Percentiles rank a stretch among this genome's conserved stretches.
phyloP scores from a whole-genome alignment of 2,888 invertebrate species.

The Scaptomyza polygonia region DNA sequence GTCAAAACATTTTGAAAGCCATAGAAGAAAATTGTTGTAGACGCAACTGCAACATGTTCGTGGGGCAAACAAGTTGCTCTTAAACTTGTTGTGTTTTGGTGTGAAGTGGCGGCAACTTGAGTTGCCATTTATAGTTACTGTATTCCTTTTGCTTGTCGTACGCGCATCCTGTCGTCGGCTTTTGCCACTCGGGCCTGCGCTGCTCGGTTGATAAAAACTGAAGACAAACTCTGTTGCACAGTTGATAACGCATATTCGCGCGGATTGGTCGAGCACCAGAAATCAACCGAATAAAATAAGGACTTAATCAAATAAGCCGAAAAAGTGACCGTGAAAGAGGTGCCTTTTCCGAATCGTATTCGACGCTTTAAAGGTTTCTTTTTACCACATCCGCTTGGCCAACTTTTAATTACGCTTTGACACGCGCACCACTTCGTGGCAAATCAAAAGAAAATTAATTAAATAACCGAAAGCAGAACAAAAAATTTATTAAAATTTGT shows the following conservation, averaged over 20 bases:
- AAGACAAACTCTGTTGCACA: conserved; percentile 50
- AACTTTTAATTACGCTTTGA: conserved; percentile 22
- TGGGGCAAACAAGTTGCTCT: conserved; percentile 43
- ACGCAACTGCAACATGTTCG: conserved; percentile 61
- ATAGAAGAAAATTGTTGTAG: neutral
- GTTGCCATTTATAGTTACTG: conserved; percentile 17
- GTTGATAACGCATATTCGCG: conserved; percentile 72
- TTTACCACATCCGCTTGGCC: neutral
- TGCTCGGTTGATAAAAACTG: conserved; percentile 46
- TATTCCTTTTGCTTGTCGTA: conserved; percentile 6
- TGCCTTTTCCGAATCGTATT: conserved; percentile 11
- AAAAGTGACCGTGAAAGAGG: conserved; percentile 18
- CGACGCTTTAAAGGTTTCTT: conserved; percentile 1
- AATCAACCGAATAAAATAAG: neutral
- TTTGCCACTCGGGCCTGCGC: conserved; percentile 21
- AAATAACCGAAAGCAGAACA: conserved; percentile 10
- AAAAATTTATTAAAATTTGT: conserved; percentile 3
- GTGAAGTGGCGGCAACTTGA: conserved; percentile 35
- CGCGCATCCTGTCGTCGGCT: conserved; percentile 27
- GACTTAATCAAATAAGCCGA: neutral
- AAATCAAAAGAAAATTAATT: conserved; percentile 14
- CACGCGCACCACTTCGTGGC: neutral
- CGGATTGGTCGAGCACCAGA: conserved; percentile 50
- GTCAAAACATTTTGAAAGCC: neutral
- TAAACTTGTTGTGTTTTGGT: conserved; percentile 75